Conservation (phyloP, 2,797 vertebrate species). For the Corythornis leucogaster region DNA sequence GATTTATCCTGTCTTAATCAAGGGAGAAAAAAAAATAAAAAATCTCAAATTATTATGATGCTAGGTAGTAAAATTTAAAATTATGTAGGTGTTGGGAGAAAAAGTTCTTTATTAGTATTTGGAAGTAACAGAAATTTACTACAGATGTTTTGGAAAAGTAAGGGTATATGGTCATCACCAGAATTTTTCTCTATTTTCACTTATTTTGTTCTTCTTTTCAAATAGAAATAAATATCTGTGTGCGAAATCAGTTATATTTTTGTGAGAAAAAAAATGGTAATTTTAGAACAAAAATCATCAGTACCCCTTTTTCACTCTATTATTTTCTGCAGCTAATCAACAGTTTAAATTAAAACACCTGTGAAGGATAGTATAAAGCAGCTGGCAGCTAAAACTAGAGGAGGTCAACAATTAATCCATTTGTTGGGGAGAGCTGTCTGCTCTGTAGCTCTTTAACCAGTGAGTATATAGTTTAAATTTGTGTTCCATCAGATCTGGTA, state of each 20-base stretch:
- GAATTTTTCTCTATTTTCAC: neutral
- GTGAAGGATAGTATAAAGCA: neutral
- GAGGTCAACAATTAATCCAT: neutral
- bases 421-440: neutral
- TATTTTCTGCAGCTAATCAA: constrained; percentile 27
- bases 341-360: constrained; percentile 17
- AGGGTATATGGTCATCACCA: neutral
- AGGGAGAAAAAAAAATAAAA: accelerated
- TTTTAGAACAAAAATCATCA: neutral
- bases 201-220: neutral
- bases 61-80: neutral
- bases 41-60: neutral
- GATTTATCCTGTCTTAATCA: neutral
- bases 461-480: neutral
- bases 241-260: neutral
- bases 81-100: neutral
- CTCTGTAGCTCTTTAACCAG: neutral
- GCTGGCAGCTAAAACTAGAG: neutral
- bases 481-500: neutral
- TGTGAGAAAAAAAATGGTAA: neutral
- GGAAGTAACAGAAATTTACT: neutral
- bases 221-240: neutral
- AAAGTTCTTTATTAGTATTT: neutral
- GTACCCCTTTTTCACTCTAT: neutral
- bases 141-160: neutral